Evolutionary conservation across 2,888 invertebrate species (phyloP), one percentile per base, ranked within the genome.

Genomic region (Lordiphosa fenestrarum): DNA sequence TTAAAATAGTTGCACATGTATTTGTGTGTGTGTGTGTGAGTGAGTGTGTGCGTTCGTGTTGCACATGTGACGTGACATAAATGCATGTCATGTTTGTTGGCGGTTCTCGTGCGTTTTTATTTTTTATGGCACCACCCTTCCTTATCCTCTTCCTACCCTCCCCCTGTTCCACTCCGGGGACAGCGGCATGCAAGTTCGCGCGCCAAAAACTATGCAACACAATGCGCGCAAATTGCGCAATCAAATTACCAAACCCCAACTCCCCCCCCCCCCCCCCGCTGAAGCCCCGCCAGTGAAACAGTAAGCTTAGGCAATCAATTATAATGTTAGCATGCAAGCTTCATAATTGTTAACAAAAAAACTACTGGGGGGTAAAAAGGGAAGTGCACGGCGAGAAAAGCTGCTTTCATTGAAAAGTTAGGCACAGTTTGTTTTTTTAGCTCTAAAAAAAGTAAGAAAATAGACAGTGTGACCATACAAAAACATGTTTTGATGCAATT

Each of bases 11-110:
- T 78, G 78, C 73, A 73, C 80, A 75, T 53, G 39, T 37, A 39
- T 37, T 10, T 47, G 15, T 37, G 12, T 46, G 21, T 38, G 38
- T 7, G 41, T 37, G 12, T 47, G 15, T 37, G 12, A 46, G 21
- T 38, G 38, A 6, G 47, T 58, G 42, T 55, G 44, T 60, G 69
- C 72, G 70, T 63, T 66, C 81, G 81, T 82, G 83, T 82, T 78
- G 71, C 75, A 78, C 71, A 78, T 81, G 80, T 81, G 80, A 83
- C 87, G 87, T 87, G 87, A 86, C 86, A 85, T 87, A 86, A 87
- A 86, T 84, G 81, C 86, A 86, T 87, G 87, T 87, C 85, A 83
- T 85, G 86, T 80, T 81, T 73, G 81, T 73, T 76, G 81, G 69
- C 74, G 69, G 81, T 81, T 81, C 56, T 69, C 77, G 73, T 80